Evolutionary conservation across 2,888 invertebrate genomes (phyloP), one percentile per base, ranked within the genome.

Genomic region (Seira musarum): DNA sequence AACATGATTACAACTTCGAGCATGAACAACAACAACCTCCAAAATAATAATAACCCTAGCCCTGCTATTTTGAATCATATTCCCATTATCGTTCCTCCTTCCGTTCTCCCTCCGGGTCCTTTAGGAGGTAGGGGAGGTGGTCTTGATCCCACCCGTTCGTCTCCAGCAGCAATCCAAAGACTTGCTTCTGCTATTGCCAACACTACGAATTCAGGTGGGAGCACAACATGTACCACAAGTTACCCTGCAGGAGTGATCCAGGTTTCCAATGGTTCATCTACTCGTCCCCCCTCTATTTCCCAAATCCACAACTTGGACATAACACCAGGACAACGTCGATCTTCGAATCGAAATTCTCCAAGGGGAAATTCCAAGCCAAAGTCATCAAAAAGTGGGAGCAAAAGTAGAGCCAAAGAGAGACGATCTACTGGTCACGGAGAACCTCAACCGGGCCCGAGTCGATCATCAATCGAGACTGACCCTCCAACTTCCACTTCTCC

Each of bases 1-100:
- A 76, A 93, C 93, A 5, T 81, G 80, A 2, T n/a, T 74, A 86
- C 72, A 68, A 70, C 72, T 53, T 79, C 79, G 17, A 46, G 69
- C 57, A 60, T 74, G 35, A 61, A 82, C 30, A 71, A 79, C 57
- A 76, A 80, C 66, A 65, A 74, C 76, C 17, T 76, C 61, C 71
- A 78, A 5, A 71, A 67, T 15, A 78, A 63, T 57, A 77, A 70
- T 21, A 70, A 77, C 19, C 30, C n/a, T 30, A 24, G 40, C 35
- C 22, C 53, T 24, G 35, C 53, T 0, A 67, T 70, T 17, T 46
- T 71, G 10, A 71, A 53, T 21, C 72, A 78, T 60, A 78, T 78
- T 21, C 78, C 78, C 0, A 72, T 78, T 1, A 67, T 78, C 3
- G 72, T 78, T 63, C 72, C 78, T 61, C 78, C 78, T 10, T 61